Evolutionary conservation across 1,140 invertebrate genomes (phyloP), one percentile per base, ranked within the genome.

Genomic region (Agraylea sexmaculata): DNA sequence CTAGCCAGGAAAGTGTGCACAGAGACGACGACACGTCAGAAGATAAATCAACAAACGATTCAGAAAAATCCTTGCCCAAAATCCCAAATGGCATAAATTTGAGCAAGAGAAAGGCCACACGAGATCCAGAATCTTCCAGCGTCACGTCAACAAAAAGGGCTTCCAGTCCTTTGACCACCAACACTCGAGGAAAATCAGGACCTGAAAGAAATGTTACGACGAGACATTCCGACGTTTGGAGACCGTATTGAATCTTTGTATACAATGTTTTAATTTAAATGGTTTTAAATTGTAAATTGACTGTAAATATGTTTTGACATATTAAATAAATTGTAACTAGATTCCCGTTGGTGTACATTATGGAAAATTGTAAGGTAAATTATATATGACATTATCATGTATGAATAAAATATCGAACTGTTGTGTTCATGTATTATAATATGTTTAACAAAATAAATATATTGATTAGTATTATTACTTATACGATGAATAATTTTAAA

Each of bases 151-250:
- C 64, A 37, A 67, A 67, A 43, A 47, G 64, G 45, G 54, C 64
- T 1, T 54, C 59, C 0, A 46, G 46, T 35, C 42, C 49, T 41
- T 25, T 44, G 27, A 40, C 46, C 7, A 28, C 34, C 5, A 41
- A 41, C 18, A 43, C 45, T 15, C 31, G 51, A 20, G 56, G 58
- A 30, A 49, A 46, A 40, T 46, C 51, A 0, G 52, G 45, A 13
- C 46, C 43, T 32, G 48, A 49, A 16, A 51, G 38, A 59, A 42
- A 58, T 54, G 51, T 54, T 4, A 49, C 48, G 55, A 53, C 64
- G 53, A 32, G 68, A 62, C 54, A 60, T 45, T 57, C 56, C 0
- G 70, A 75, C 47, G 73, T 75, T 6, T 75, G 73, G 73, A 65
- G 73, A 49, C 73, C 73, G 1, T 75, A 74, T 49, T 74, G 66